Evolutionary conservation across 2,113 vertebrate species (phyloP), one percentile per base, ranked within the genome.

Genomic region (Illadopsis cleaveri): DNA sequence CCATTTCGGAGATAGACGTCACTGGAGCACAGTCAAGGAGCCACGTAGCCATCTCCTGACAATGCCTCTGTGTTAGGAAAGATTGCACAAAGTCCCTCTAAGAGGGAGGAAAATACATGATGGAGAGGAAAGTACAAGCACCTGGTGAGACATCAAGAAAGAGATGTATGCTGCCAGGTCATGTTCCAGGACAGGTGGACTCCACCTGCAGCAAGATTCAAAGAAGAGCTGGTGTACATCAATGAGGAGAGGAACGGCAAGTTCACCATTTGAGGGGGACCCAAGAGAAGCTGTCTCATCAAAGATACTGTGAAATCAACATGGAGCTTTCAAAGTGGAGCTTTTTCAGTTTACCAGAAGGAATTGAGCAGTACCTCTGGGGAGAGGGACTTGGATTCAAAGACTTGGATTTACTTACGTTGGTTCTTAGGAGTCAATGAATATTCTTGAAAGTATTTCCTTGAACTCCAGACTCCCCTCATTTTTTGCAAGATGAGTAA

Each of bases 91-190:
- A 85, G 21, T 60, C 28, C 30, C 11, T 90, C 12, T 19, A 42
- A 61, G n/a, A 56, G 12, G 12, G 25, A 68, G 15, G 25, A 56
- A 51, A 62, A 21, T 33, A 22, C 35, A 22, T 69, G 38, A 35
- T 30, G 53, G 60, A 93, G 21, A 73, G 24, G 35, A 77, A 77
- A 7, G 27, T 77, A 44, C 42, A 81, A 79, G 27, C 42, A 71
- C 31, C 14, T 38, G 35, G 37, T 37, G 56, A 78, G 65, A 56
- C 18, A 38, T 45, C 27, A 69, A 58, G 50, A 62, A 82, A 0
- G 0, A 3, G 0, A 5, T 27, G 11, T 58, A 1, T 53, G 47
- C 64, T 81, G 35, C 56, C 7, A 5, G 30, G 35, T 40, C 21
- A 3, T 0, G 2, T 77, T 92, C 51, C 33, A n/a, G 47, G 21